Evolutionary conservation across 1,140 invertebrate genomes (phyloP).

Genomic region (Ceratosolen solmsi): DNA sequence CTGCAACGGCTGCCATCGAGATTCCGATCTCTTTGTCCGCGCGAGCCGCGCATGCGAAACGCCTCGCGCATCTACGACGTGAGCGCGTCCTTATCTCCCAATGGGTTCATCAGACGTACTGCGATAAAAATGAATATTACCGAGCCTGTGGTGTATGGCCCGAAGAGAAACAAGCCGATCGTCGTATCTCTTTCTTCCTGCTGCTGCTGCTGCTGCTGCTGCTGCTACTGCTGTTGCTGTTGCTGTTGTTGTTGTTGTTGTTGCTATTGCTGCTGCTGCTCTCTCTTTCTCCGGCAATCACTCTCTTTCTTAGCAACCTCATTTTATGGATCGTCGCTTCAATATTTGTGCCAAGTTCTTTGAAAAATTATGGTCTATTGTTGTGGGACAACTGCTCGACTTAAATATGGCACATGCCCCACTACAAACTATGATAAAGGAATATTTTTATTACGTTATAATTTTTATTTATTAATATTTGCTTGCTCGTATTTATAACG

Average conservation of each 20-base stretch:
- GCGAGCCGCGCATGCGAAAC: slow-evolving; percentile 33
- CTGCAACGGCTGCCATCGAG: slow-evolving; percentile 17
- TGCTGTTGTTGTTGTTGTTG: too few relatives aligned
- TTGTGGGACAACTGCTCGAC: not conserved
- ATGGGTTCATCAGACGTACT: slow-evolving; percentile 41
- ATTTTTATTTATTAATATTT: too few relatives aligned
- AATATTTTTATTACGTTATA: too few relatives aligned
- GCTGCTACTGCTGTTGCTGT: not conserved
- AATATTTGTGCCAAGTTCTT: slow-evolving; percentile 21
- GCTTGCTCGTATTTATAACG: too few relatives aligned
- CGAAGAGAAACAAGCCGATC: slow-evolving; percentile 1
- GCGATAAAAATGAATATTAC: slow-evolving; percentile 46
- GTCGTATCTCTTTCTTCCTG: slow-evolving; percentile 8
- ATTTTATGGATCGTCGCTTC: slow-evolving; percentile 35
- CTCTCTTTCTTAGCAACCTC: slow-evolving; percentile 12
- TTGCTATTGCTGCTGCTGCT: not conserved
- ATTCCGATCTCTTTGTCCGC: slow-evolving; percentile 47
- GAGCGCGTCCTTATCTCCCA: slow-evolving; percentile 13
- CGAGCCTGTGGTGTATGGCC: not conserved
- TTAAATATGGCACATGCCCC: not conserved
- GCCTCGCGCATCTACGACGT: not conserved
- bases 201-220: not conserved
- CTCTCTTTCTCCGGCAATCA: not conserved
- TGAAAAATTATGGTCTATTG: slow-evolving; percentile 26
- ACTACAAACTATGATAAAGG: too few relatives aligned